Conservation (phyloP, 2,113 vertebrate genomes). For the Crypturellus undulatus region DNA sequence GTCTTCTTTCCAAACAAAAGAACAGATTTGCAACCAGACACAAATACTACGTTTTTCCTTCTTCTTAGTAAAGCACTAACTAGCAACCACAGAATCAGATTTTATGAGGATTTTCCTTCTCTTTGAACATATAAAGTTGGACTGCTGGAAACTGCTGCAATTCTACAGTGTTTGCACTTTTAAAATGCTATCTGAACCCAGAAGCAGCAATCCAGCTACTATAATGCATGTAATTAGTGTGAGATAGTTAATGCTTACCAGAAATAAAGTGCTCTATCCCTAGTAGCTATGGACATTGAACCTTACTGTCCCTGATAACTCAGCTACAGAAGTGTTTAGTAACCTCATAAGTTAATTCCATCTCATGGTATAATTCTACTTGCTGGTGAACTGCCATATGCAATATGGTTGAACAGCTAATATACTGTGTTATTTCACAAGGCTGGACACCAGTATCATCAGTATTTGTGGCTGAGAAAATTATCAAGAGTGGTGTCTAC, state of each 20-base stretch:
- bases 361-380: not conserved
- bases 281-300: not conserved
- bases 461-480: not conserved
- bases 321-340: not conserved
- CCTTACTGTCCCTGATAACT: not conserved
- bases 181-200: not conserved
- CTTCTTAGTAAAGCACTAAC: not conserved
- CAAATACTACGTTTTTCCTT: not conserved
- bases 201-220: not conserved
- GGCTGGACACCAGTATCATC: not conserved
- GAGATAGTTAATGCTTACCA: not conserved
- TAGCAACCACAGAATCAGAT: not conserved
- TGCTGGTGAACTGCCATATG: accelerated
- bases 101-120: not conserved
- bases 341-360: not conserved
- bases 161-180: not conserved
- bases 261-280: not conserved
- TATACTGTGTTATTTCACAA: not conserved
- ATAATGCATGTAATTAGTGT: not conserved
- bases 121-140: accelerated
- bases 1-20: not conserved
- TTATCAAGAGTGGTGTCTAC: not conserved
- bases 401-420: not conserved
- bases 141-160: not conserved
- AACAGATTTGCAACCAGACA: not conserved